Evolutionary conservation across 1,140 invertebrate species (phyloP), one percentile per base, ranked within the genome.

Genomic region (Listronotus bonariensis): DNA sequence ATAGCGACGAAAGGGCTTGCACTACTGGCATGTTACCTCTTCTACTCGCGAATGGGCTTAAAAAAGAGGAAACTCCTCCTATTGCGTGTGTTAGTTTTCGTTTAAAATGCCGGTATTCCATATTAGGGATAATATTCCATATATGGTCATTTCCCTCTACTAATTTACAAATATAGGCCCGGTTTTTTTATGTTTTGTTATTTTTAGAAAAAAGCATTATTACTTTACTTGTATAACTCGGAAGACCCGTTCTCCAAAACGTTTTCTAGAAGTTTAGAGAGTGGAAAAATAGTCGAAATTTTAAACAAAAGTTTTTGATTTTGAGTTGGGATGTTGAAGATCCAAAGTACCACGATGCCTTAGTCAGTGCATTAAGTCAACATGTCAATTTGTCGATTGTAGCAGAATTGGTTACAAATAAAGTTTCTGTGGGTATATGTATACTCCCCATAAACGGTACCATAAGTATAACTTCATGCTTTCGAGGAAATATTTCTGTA

Each of bases 301-400:
- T 48, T 72, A 15, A 58, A 62, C 36, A 45, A 20, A 42, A 59
- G 49, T 32, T 74, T 67, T 51, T 66, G 11, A 0, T 72, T 5
- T 46, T 71, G 9, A 67, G 66, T 9, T 74, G 72, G 72, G 65
- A 74, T 51, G 12, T 74, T 17, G 65, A 67, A 45, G 42, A 72
- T 14, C 11, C 59, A 14, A 32, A 20, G 10, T 67, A 64, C 58
- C 68, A 74, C 41, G 32, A 49, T 51, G 65, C 66, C 36, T 65
- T 74, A 60, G 43, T 40, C 2, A 46, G 54, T 36, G 61, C 67
- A 10, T 52, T 74, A 58, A 58, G 42, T 38, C 46, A 49, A 36
- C 46, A 49, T 11, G 8, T 17, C 17, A 64, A 66, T 48, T 53
- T 72, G 10, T 56, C 66, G 31, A 1, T 40, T 14, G n/a, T 70